Conservation (phyloP, 2,888 invertebrate genomes). For the Odontocerum albicorne region DNA sequence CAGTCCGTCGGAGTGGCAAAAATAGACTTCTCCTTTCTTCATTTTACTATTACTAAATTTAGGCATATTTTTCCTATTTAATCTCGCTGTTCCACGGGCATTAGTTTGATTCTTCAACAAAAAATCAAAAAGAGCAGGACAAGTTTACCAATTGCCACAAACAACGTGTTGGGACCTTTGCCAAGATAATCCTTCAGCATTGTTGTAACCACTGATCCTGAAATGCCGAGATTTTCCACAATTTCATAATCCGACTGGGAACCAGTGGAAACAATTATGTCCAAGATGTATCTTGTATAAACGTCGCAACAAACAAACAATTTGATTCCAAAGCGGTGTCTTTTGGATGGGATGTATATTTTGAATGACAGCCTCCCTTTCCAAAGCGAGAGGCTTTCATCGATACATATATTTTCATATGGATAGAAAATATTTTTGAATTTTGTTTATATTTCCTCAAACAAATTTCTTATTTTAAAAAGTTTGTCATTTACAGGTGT, state of each 20-base stretch:
- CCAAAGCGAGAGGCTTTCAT: slow-evolving; percentile 20
- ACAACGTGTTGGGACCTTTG: slow-evolving; percentile 1
- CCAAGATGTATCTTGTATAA: slow-evolving; percentile 13
- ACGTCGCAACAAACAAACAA: slow-evolving; percentile 19
- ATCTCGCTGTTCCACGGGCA: slow-evolving; percentile 1
- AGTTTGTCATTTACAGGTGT: neutral
- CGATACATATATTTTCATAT: slow-evolving; percentile 17
- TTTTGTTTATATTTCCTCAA: slow-evolving; percentile 3
- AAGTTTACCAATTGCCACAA: slow-evolving; percentile 5
- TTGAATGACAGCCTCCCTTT: slow-evolving; percentile 18
- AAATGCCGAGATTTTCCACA: neutral
- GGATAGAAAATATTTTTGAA: slow-evolving; percentile 11
- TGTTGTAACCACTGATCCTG: neutral
- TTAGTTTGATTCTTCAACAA: neutral
- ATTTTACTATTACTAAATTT: neutral
- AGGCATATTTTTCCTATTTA: neutral
- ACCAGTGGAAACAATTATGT: slow-evolving; percentile 5
- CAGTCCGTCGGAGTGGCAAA: too few species aligned
- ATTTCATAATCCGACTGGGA: neutral
- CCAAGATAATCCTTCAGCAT: slow-evolving; percentile 1
- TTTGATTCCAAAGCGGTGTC: slow-evolving; percentile 16
- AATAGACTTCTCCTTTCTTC: slow-evolving; percentile 6
- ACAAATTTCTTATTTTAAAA: slow-evolving; percentile 8
- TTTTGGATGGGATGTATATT: slow-evolving; percentile 18
- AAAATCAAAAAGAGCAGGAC: slow-evolving; percentile 13